These are phyloP conservation scores for Gadopsis marmoratus DNA, from an alignment of 2,797 vertebrate species.

Conservation along the genomic window DNA sequence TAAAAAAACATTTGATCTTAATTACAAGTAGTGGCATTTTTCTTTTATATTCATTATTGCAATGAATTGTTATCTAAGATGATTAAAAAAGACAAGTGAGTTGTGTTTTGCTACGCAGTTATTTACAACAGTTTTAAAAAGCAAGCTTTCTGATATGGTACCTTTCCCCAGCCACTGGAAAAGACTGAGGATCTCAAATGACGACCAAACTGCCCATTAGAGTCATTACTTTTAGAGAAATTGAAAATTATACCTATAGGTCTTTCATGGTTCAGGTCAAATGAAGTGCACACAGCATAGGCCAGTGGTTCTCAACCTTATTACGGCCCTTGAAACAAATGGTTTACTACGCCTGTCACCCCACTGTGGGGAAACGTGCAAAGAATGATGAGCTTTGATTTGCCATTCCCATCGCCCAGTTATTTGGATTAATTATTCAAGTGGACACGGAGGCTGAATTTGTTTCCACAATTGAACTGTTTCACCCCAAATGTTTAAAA, in stretches of 20 bases:
- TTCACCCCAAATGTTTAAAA: neutral
- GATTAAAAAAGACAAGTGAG: slow-evolving; percentile 97
- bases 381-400: slow-evolving; percentile 30
- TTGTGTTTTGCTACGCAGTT: slow-evolving; percentile 92
- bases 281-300: slow-evolving; percentile 32
- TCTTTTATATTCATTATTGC: slow-evolving; percentile 98
- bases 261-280: slow-evolving; percentile 38
- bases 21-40: slow-evolving; percentile 95
- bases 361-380: slow-evolving; percentile 8
- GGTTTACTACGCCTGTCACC: neutral
- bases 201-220: slow-evolving; percentile 48
- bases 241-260: slow-evolving; percentile 32
- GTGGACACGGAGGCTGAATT: slow-evolving; percentile 14
- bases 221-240: slow-evolving; percentile 29
- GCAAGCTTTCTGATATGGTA: slow-evolving; percentile 89
- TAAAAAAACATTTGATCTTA: slow-evolving; percentile 88
- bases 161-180: slow-evolving; percentile 50
- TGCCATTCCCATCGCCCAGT: neutral
- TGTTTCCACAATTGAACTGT: slow-evolving; percentile 5
- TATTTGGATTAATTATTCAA: slow-evolving; percentile 32
- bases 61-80: slow-evolving; percentile 97
- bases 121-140: slow-evolving; percentile 98
- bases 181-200: slow-evolving; percentile 67
- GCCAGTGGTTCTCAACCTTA: slow-evolving; percentile 43
- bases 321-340: slow-evolving; percentile 20